These are phyloP conservation scores for Gallinago solitaria DNA, from an alignment of 2,797 vertebrate species.

Conservation along the genomic window DNA sequence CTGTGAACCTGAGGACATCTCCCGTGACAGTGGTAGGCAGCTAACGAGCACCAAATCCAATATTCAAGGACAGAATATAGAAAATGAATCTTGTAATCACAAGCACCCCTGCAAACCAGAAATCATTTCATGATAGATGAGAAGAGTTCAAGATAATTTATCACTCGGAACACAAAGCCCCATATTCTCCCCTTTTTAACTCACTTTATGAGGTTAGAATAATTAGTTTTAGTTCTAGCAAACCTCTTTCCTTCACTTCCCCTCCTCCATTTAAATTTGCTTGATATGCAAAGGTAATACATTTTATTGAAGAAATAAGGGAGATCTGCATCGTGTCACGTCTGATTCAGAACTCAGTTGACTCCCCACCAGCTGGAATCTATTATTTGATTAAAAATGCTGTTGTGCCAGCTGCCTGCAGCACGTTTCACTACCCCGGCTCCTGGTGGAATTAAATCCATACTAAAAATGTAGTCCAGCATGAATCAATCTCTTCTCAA, in stretches of 20 bases:
- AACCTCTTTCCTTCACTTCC: not conserved
- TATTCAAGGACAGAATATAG: not conserved
- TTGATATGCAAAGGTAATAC: not conserved
- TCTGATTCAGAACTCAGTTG: slow-evolving; percentile 1
- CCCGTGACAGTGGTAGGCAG: not conserved
- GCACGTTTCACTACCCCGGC: slow-evolving; percentile 15
- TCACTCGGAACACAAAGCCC: not conserved
- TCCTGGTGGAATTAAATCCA: slow-evolving; percentile 41
- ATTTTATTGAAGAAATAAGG: slow-evolving; percentile 37
- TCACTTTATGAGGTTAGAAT: not conserved
- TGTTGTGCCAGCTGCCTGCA: slow-evolving; percentile 49
- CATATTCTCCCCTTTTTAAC: not conserved
- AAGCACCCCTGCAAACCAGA: not conserved
- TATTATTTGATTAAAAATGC: slow-evolving; percentile 53
- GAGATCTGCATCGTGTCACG: slow-evolving; percentile 29
- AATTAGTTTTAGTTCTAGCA: not conserved
- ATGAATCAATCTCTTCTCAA: not conserved
- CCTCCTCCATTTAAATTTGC: not conserved
- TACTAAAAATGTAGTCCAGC: slow-evolving; percentile 7
- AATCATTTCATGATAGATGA: not conserved
- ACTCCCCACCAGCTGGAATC: slow-evolving; percentile 48
- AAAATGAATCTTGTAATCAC: not conserved
- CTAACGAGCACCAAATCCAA: not conserved
- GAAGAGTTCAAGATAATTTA: not conserved
- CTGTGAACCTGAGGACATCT: not conserved